phyloP scores from a whole-genome alignment of 1,140 invertebrate genomes.

The Microplitis mediator region DNA sequence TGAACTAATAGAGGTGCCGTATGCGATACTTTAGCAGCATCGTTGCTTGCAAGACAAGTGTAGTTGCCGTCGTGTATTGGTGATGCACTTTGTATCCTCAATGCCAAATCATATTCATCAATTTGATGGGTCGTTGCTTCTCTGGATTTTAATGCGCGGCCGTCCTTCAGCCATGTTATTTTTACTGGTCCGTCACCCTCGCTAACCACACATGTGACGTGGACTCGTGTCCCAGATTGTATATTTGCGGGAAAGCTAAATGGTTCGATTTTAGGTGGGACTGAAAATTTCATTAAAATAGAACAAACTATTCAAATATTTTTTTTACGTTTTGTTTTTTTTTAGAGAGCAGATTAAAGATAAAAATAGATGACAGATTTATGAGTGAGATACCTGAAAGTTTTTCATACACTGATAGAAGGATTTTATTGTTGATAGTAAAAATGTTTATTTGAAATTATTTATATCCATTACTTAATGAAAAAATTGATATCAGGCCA shows the following conservation, averaged over 20 bases:
- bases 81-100: conserved; percentile 58
- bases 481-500: too few species aligned
- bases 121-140: conserved; percentile 54
- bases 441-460: too few species aligned
- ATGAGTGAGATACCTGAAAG: too few species aligned
- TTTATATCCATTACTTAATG: too few species aligned
- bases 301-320: background rate
- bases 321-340: background rate
- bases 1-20: conserved; percentile 62
- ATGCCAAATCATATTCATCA: conserved; percentile 61
- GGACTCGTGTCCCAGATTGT: conserved; percentile 62
- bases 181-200: conserved; percentile 72
- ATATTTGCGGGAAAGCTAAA: conserved; percentile 67
- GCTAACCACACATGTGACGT: conserved; percentile 71
- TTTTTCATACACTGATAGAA: too few species aligned
- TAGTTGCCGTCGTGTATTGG: conserved; percentile 85
- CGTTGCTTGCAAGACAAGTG: conserved; percentile 85
- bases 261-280: conserved; percentile 67
- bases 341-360: too few species aligned
- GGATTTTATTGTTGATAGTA: too few species aligned
- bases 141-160: conserved; percentile 46
- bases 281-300: conserved; percentile 57
- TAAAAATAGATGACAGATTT: too few species aligned
- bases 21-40: conserved; percentile 71
- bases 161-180: conserved; percentile 72